These are phyloP conservation scores for Dryobates pubescens DNA, from an alignment of 2,797 vertebrate species.

Conservation along the genomic window DNA sequence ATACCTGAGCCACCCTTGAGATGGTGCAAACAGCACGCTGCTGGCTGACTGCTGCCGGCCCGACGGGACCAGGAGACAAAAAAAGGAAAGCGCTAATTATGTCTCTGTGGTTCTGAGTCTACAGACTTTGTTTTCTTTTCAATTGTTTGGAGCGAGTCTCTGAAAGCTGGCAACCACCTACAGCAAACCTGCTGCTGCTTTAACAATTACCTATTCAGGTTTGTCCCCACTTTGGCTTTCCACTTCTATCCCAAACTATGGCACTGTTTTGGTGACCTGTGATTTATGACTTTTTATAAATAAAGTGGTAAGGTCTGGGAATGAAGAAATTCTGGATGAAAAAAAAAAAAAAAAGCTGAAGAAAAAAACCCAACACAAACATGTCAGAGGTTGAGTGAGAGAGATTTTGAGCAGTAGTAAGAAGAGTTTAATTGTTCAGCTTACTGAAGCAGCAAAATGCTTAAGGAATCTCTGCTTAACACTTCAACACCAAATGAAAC, in stretches of 20 bases:
- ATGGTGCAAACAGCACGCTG: constrained; percentile 20
- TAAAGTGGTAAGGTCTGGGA: background rate
- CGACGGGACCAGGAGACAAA: background rate
- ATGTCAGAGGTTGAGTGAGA: background rate
- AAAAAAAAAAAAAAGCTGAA: background rate
- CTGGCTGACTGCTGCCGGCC: fast-evolving
- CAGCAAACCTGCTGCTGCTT: background rate
- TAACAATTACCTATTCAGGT: background rate
- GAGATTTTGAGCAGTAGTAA: background rate
- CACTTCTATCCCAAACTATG: background rate
- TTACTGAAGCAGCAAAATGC: background rate
- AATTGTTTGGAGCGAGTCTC: background rate
- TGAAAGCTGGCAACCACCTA: background rate
- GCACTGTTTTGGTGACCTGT: background rate
- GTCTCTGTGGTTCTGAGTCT: background rate
- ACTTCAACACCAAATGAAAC: background rate
- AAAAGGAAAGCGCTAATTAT: background rate
- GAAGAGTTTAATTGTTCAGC: background rate
- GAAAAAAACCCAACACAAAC: background rate
- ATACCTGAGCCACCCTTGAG: constrained; percentile 10
- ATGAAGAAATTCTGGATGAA: background rate
- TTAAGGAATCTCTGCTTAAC: background rate
- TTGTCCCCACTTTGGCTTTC: background rate
- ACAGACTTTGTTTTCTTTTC: background rate
- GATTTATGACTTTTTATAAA: background rate